Evolutionary conservation across 2,113 vertebrate genomes (phyloP).

Genomic region (Cryptomyrus ogoouensis): DNA sequence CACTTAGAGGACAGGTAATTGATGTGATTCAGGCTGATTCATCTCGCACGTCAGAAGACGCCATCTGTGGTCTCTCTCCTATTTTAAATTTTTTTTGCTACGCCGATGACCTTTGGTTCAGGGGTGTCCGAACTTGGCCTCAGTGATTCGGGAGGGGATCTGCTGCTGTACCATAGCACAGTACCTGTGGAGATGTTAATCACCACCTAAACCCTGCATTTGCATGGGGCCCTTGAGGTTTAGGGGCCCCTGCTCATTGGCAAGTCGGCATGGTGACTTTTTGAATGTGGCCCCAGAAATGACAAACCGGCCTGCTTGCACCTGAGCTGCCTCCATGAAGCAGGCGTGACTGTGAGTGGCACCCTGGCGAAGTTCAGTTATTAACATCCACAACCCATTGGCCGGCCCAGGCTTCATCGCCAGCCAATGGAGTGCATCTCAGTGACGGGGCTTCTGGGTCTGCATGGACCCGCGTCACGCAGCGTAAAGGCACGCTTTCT

Average conservation of each 20-base stretch:
- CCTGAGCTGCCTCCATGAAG: not conserved
- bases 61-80: not conserved
- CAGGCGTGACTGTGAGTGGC: not conserved
- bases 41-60: not conserved
- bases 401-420: not conserved
- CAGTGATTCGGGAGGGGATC: not conserved
- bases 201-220: not conserved
- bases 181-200: not conserved
- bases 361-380: not conserved
- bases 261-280: not conserved
- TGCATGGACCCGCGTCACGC: not conserved
- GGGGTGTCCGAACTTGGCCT: not conserved
- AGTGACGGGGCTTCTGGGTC: not conserved
- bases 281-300: not conserved
- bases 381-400: not conserved
- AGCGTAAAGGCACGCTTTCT: not conserved
- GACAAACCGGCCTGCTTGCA: not conserved
- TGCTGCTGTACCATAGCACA: not conserved
- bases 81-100: not conserved
- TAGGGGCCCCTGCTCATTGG: not conserved
- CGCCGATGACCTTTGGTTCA: not conserved
- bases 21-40: not conserved
- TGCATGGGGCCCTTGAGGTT: not conserved
- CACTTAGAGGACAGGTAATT: conserved; percentile 1
- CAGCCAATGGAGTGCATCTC: not conserved